Conservation (phyloP, 2,797 vertebrate genomes). For the Oreochromis grahami region DNA sequence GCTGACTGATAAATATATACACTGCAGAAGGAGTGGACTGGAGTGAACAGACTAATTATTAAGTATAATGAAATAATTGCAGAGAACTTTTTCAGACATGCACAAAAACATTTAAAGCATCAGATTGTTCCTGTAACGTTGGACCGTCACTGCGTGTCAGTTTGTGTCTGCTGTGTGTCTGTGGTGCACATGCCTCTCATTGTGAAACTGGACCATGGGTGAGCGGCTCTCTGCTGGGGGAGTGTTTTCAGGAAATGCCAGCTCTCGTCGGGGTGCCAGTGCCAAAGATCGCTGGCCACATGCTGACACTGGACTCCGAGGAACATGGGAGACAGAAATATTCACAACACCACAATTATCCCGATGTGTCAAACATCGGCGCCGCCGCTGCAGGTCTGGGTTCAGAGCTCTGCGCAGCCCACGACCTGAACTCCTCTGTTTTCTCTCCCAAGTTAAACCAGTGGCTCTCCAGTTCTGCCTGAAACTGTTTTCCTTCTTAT, state of each 20-base stretch:
- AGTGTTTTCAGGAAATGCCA: slow-evolving; percentile 36
- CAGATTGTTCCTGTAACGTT: not conserved
- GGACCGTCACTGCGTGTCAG: not conserved
- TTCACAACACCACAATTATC: not conserved
- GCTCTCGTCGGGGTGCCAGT: not conserved
- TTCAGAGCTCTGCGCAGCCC: not conserved
- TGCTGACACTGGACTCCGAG: not conserved
- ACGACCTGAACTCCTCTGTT: not conserved
- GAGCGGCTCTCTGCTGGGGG: not conserved
- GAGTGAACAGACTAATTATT: not conserved
- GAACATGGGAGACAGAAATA: slow-evolving; percentile 10
- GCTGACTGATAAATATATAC: accelerated
- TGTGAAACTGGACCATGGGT: slow-evolving; percentile 32
- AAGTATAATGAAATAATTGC: not conserved
- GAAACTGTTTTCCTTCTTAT: not conserved
- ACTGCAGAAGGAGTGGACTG: not conserved
- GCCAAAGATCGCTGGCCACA: not conserved
- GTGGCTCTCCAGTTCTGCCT: not conserved
- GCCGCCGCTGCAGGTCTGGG: not conserved
- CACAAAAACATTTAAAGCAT: not conserved
- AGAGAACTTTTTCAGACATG: not conserved
- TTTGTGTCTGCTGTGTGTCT: not conserved
- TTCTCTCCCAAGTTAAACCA: not conserved
- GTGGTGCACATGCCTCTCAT: not conserved
- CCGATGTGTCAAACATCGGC: not conserved